Evolutionary conservation across 2,113 vertebrate species (phyloP), one percentile per base, ranked within the genome.

Genomic region (Benitochromis conjunctus): DNA sequence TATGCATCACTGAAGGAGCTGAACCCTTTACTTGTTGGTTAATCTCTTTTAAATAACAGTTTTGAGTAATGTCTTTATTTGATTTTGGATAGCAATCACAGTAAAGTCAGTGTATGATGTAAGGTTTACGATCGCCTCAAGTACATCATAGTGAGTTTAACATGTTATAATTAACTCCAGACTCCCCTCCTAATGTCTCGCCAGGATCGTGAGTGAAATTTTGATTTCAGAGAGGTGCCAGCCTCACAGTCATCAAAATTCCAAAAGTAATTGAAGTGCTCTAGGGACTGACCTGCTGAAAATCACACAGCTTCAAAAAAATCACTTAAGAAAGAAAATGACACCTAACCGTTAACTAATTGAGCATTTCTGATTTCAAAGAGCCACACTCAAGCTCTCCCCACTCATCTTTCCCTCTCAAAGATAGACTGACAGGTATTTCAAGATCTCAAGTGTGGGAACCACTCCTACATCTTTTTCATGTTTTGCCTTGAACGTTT

Each of bases 261-360:
- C n/a, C 5, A 9, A 91, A 81, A 81, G 86, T 86, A 84, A 88
- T 57, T 82, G 53, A 82, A 18, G 71, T 85, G 69, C 58, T 90
- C 74, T 24, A 74, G 77, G 86, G 58, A 83, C 54, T 64, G 60
- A 87, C 89, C 78, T 64, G 71, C 34, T 16, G 57, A 74, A 84
- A 79, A 93, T 83, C 84, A 91, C 81, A 79, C 78, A 66, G 56
- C 36, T 26, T 69, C 3, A 53, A 76, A 79, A 2, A 41, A 83
- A 79, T 55, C 41, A 81, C 81, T 80, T 60, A 83, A 74, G 82
- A 76, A 90, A 80, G 89, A 74, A 95, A 93, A 87, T 34, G 74
- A 86, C 84, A 90, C 82, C 90, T 94, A 92, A 95, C 89, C 91
- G 88, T 81, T 88, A 78, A 79, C 90, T 96, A 95, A 96, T 95